Conservation (phyloP, 35 echinoderm and acorn worm genomes). For the Lytechinus variegatus region DNA sequence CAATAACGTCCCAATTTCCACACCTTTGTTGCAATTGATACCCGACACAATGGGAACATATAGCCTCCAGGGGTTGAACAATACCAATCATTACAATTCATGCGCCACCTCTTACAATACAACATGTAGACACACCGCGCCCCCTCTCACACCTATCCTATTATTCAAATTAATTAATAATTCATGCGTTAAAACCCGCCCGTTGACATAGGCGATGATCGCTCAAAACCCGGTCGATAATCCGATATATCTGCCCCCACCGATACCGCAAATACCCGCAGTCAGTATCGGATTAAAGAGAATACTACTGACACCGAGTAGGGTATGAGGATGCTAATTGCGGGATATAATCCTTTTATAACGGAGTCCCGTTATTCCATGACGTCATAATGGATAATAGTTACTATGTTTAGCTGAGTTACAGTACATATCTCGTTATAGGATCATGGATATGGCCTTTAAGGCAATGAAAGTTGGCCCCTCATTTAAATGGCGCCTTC, state of each 20-base stretch:
- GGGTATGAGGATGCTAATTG: background rate
- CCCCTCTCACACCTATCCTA: background rate
- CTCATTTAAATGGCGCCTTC: background rate
- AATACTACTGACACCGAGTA: background rate
- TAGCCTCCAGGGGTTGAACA: background rate
- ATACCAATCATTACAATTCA: background rate
- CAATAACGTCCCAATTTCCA: background rate
- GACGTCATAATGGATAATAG: background rate
- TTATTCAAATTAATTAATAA: background rate
- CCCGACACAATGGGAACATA: background rate
- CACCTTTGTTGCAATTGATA: slow-evolving; percentile 3
- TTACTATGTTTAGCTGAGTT: slow-evolving; percentile 1
- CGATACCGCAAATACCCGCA: background rate
- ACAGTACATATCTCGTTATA: background rate
- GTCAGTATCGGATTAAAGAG: background rate
- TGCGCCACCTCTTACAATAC: background rate
- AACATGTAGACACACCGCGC: background rate
- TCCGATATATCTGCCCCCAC: background rate
- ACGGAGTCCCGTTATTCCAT: slow-evolving; percentile 9
- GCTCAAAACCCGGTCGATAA: background rate
- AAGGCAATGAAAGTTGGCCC: background rate
- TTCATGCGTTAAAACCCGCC: background rate
- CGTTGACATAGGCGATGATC: background rate
- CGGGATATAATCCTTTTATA: background rate
- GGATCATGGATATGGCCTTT: background rate